A percentile compares a stretch with the other conserved stretches of the same genome.
Conservation (phyloP, 2,888 invertebrate genomes). For the Gari tellinella region DNA sequence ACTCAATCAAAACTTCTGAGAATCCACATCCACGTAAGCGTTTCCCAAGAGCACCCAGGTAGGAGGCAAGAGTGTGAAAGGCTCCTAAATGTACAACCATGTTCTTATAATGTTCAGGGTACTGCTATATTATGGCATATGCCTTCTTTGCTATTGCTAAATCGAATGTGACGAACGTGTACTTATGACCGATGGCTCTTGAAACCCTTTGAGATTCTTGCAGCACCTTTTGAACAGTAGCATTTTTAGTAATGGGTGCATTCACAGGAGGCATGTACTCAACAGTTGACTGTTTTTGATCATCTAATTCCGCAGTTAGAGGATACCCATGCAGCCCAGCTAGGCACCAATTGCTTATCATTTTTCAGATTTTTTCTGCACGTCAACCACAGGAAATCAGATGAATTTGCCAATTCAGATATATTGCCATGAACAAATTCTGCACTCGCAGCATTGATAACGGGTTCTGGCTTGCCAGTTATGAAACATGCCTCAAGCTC, state of each 20-base stretch:
- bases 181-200: conserved; percentile 36
- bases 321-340: conserved; percentile 45
- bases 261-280: conserved; percentile 52
- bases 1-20: conserved; percentile 31
- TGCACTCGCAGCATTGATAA: too few species aligned
- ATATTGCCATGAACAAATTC: too few species aligned
- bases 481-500: too few species aligned
- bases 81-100: conserved; percentile 30
- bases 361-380: too few species aligned
- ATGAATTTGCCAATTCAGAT: too few species aligned
- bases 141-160: conserved; percentile 58
- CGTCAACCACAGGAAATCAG: too few species aligned
- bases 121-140: conserved; percentile 44
- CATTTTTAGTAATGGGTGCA: conserved; percentile 43
- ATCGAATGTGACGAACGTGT: conserved; percentile 56
- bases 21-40: conserved; percentile 39
- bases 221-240: conserved; percentile 54
- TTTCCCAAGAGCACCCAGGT: conserved; percentile 45
- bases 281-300: conserved; percentile 20
- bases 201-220: conserved; percentile 37
- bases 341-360: conserved; percentile 22
- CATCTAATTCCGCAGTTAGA: conserved; percentile 14
- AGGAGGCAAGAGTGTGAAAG: conserved; percentile 43
- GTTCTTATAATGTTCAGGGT: conserved; percentile 18
- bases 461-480: too few species aligned